Conservation (phyloP, 2,797 vertebrate genomes). For the Microctenopoma lineatum region DNA sequence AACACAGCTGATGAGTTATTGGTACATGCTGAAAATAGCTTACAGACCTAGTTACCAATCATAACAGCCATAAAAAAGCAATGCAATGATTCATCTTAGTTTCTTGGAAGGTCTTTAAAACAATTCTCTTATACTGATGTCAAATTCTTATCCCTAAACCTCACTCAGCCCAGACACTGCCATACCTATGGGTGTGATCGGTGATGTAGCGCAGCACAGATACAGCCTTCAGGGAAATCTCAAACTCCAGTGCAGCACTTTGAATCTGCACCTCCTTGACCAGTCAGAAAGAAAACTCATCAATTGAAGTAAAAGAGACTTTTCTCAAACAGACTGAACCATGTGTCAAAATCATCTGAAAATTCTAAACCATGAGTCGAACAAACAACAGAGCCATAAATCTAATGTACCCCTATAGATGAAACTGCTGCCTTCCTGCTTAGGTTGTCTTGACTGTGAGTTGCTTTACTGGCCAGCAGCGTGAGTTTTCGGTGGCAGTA, state of each 20-base stretch:
- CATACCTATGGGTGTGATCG: slow-evolving; percentile 90
- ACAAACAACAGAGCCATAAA: background rate
- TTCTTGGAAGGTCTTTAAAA: background rate
- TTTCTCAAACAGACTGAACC: background rate
- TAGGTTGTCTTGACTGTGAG: slow-evolving; percentile 36
- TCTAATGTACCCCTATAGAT: slow-evolving; percentile 83
- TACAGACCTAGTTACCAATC: background rate
- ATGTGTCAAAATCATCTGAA: background rate
- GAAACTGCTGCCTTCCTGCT: slow-evolving; percentile 52
- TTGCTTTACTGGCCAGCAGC: slow-evolving; percentile 80
- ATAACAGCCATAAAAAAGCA: background rate
- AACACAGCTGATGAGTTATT: background rate
- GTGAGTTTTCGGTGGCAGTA: slow-evolving; percentile 95
- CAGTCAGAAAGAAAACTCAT: background rate
- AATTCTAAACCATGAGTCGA: background rate
- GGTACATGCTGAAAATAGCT: background rate
- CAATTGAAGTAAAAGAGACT: background rate
- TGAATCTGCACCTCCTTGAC: slow-evolving; percentile 89
- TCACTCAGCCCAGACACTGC: fast-evolving
- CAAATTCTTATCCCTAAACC: background rate
- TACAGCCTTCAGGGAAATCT: slow-evolving; percentile 92
- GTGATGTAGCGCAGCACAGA: slow-evolving; percentile 94
- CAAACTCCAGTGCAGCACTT: slow-evolving; percentile 88
- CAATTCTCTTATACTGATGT: background rate
- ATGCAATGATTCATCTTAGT: background rate